Base-by-base conservation (phyloP, 2,113 vertebrate species). In the Promerops cafer region DNA sequence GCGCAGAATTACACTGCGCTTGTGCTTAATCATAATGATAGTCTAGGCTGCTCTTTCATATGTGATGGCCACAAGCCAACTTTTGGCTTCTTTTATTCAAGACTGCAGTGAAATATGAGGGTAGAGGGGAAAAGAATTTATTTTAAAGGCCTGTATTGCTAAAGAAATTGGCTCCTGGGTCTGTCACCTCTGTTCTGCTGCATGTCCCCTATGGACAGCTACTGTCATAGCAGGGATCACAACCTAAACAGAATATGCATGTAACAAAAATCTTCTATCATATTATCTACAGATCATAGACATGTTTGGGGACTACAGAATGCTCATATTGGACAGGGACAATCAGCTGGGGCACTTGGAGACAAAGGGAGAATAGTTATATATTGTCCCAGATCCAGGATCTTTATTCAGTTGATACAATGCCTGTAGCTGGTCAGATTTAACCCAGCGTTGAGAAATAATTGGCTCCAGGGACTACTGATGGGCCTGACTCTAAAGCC, bases 131-230 rank as follows among this genome's bases (percentile, higher is more conserved):
- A 74, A 77, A 70, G 4, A 54, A 70, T n/a, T 68, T 78, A 7
- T 22, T 88, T 76, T 49, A 64, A 52, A 69, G 63, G 17, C 16
- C 7, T 83, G 1, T 53, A 5, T 30, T 10, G 7, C 24, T 84
- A 28, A 90, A 61, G 66, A 57, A 64, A 63, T 47, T 49, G 5
- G 11, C 22, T 80, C 13, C 20, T 53, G 59, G 12, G 10, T 85
- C 37, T 85, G 53, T 79, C 37, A 50, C 37, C 40, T 92, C 37
- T 83, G 42, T 69, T 74, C 60, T 24, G 24, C 18, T 26, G 6
- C 0, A 0, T 45, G 59, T 37, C 23, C n/a, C 17, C 8, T 56
- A 2, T 45, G 49, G 69, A 64, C 39, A 78, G 4, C 35, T 68
- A 23, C 65, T 68, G 23, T 70, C 37, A 2, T 33, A 18, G 31